These are phyloP conservation scores for Hypena proboscidalis DNA, from an alignment of 2,888 invertebrate genomes.

Conservation along the genomic window DNA sequence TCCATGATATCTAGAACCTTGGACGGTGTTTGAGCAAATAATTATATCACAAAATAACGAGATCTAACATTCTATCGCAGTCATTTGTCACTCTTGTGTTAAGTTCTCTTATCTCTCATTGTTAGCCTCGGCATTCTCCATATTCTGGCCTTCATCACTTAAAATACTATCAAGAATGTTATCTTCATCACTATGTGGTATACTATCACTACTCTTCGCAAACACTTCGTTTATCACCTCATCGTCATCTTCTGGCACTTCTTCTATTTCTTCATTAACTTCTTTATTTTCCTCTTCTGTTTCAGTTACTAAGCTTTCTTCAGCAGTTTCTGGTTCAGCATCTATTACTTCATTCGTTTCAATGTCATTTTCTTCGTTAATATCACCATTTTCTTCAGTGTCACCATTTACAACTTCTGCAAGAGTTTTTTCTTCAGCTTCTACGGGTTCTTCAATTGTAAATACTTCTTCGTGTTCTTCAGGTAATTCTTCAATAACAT, in stretches of 20 bases:
- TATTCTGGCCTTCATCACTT: conserved; percentile 47
- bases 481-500: conserved; percentile 12
- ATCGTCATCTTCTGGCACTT: conserved; percentile 40
- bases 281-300: conserved; percentile 20
- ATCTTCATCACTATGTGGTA: conserved; percentile 48
- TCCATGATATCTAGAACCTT: too few relatives aligned
- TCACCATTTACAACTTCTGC: too few relatives aligned
- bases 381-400: neutral
- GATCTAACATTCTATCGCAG: too few relatives aligned
- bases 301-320: conserved; percentile 16
- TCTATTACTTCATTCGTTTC: conserved; percentile 20
- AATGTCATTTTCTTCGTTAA: conserved; percentile 17
- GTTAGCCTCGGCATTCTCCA: conserved; percentile 42
- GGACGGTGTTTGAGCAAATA: conserved; percentile 18
- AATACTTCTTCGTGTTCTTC: conserved; percentile 4
- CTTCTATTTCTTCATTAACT: conserved; percentile 13
- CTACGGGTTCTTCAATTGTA: conserved; percentile 11
- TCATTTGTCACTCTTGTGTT: too few relatives aligned
- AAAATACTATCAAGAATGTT: conserved; percentile 55
- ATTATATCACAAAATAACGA: conserved; percentile 26
- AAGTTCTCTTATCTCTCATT: conserved; percentile 45
- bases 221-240: conserved; percentile 38
- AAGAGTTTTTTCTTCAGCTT: conserved; percentile 11
- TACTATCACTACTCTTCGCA: conserved; percentile 34
- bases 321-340: conserved; percentile 14